Evolutionary conservation across 2,888 invertebrate species (phyloP).

Genomic region (Drosophila anceps): DNA sequence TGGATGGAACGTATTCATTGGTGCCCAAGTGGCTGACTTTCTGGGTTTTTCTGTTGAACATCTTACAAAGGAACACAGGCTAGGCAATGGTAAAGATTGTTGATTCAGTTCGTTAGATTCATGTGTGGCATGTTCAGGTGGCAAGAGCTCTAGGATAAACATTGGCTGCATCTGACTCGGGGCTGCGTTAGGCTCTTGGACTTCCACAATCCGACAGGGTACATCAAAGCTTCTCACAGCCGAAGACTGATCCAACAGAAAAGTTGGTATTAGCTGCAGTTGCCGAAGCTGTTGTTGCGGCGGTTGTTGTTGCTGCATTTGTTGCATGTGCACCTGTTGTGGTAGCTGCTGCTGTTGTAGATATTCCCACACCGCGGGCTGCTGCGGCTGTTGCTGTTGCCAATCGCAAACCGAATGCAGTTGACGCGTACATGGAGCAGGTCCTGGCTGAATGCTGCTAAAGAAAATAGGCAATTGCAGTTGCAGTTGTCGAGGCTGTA

Average conservation of each 20-base stretch:
- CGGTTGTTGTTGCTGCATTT: neutral
- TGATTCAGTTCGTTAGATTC: neutral
- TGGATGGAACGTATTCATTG: neutral
- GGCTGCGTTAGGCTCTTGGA: slow-evolving; percentile 6
- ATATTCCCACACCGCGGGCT: neutral
- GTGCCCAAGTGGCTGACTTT: neutral
- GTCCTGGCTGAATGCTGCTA: neutral
- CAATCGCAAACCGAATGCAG: neutral
- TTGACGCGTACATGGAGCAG: slow-evolving; percentile 8
- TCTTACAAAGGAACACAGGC: neutral
- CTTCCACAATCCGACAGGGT: slow-evolving; percentile 30
- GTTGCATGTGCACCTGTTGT: neutral
- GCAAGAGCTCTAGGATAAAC: slow-evolving; percentile 9
- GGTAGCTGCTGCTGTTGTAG: neutral
- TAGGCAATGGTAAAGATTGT: neutral
- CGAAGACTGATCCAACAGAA: neutral
- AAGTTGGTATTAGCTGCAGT: slow-evolving; percentile 3
- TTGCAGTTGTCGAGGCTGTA: neutral
- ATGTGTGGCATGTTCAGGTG: neutral
- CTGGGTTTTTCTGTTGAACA: neutral
- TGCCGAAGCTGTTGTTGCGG: neutral
- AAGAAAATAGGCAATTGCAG: neutral
- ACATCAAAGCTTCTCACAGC: slow-evolving; percentile 31
- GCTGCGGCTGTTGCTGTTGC: neutral
- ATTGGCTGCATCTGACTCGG: slow-evolving; percentile 10